Evolutionary conservation across 2,888 invertebrate genomes (phyloP).

Genomic region (Furcula furcula): DNA sequence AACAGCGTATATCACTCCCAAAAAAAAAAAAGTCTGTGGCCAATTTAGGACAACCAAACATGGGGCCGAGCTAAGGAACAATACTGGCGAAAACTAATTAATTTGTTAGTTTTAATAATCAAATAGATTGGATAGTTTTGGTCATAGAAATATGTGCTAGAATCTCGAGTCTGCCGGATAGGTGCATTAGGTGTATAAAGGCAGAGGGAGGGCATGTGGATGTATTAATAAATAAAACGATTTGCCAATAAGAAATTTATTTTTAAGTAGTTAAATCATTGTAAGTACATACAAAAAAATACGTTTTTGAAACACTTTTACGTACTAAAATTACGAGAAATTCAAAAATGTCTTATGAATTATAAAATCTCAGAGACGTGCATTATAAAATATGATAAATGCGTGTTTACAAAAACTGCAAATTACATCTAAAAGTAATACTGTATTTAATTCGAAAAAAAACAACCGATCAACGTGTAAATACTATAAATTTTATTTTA

Average conservation of each 20-base stretch:
- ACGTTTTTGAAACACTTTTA: slow-evolving; percentile 43
- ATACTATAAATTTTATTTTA: slow-evolving; percentile 31
- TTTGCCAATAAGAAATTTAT: slow-evolving; percentile 66
- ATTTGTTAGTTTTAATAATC: too few relatives aligned
- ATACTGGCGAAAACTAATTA: too few relatives aligned
- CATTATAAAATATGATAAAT: slow-evolving; percentile 17
- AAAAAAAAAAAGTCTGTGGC: too few relatives aligned
- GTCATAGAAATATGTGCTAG: too few relatives aligned
- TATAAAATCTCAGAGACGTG: slow-evolving; percentile 26
- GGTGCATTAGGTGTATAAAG: too few relatives aligned
- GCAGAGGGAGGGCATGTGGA: too few relatives aligned
- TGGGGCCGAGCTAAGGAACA: too few relatives aligned
- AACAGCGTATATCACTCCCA: too few relatives aligned
- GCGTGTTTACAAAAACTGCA: slow-evolving; percentile 29
- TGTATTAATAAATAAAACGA: slow-evolving; percentile 7
- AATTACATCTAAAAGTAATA: slow-evolving; percentile 41
- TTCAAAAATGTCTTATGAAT: slow-evolving; percentile 32
- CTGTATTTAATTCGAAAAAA: slow-evolving; percentile 27
- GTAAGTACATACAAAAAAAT: slow-evolving; percentile 70
- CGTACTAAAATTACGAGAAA: slow-evolving; percentile 36
- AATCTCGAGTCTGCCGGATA: too few relatives aligned
- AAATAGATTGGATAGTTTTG: too few relatives aligned
- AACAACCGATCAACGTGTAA: slow-evolving; percentile 30
- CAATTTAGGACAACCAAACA: too few relatives aligned
- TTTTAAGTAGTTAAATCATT: slow-evolving; percentile 59